A percentile compares a stretch with the other conserved stretches of the same genome.
phyloP scores from a whole-genome alignment of 2,797 vertebrate species.

The Peromyscus attwateri region DNA sequence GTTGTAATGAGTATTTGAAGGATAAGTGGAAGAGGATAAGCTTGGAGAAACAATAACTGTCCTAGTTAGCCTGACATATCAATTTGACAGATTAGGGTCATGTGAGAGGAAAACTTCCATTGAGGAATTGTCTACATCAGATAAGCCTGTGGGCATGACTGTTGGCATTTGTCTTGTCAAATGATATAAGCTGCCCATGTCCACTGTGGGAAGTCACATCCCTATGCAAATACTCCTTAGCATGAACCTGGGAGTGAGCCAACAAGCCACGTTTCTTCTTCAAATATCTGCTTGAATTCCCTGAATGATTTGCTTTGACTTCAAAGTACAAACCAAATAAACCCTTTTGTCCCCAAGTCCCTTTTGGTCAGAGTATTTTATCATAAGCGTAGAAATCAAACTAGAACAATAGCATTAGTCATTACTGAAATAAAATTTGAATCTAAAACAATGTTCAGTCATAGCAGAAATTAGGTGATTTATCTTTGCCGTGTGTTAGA shows the following conservation, averaged over 20 bases:
- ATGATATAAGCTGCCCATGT: background rate
- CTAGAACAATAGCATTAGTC: background rate
- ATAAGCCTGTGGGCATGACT: background rate
- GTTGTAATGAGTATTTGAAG: background rate
- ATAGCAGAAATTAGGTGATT: constrained; percentile 15
- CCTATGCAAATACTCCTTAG: background rate
- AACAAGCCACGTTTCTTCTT: background rate
- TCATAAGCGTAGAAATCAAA: background rate
- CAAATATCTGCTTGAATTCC: background rate
- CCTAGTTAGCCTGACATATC: background rate
- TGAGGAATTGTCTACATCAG: background rate
- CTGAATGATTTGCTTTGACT: background rate
- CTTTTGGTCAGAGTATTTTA: background rate
- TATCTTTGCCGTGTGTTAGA: background rate
- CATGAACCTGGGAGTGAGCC: background rate
- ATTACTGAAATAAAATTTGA: background rate
- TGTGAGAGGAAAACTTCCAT: background rate
- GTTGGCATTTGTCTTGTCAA: background rate
- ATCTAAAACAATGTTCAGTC: background rate
- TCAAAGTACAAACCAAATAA: background rate
- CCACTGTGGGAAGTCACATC: background rate
- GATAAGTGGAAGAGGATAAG: background rate
- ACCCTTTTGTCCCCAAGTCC: too few species aligned
- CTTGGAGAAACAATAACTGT: background rate
- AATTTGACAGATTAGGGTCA: background rate